These are phyloP conservation scores for Cloeon dipterum DNA, from an alignment of 2,888 invertebrate species.

Conservation along the genomic window DNA sequence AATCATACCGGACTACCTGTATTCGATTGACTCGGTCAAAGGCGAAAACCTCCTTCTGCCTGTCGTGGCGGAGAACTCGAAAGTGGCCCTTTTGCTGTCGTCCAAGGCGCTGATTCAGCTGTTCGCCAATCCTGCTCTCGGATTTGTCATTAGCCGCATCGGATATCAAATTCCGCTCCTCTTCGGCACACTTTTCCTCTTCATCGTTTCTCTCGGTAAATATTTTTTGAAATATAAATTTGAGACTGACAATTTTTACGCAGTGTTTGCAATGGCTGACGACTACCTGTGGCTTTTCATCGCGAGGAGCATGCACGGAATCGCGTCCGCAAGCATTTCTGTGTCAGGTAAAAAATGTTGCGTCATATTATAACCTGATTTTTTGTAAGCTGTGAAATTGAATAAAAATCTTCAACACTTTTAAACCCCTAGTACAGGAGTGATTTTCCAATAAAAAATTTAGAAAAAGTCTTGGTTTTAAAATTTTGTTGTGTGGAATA, in stretches of 20 bases:
- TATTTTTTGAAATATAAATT: background rate
- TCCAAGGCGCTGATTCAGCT: constrained; percentile 64
- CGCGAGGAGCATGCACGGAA: constrained; percentile 54
- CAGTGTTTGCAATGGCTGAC: constrained; percentile 55
- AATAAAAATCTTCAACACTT: too few relatives aligned
- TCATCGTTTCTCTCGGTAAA: constrained; percentile 44
- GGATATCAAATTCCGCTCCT: constrained; percentile 46
- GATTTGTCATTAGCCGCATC: constrained; percentile 34
- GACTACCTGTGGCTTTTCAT: constrained; percentile 41
- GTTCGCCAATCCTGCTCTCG: constrained; percentile 49
- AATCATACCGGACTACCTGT: constrained; percentile 53
- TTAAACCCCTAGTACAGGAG: too few relatives aligned
- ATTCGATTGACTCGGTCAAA: constrained; percentile 13
- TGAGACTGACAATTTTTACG: constrained; percentile 9
- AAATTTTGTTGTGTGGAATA: too few relatives aligned
- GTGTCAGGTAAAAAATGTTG: constrained; percentile 45
- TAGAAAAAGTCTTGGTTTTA: too few relatives aligned
- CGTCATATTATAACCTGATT: too few relatives aligned
- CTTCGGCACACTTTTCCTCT: constrained; percentile 39
- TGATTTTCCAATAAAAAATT: too few relatives aligned
- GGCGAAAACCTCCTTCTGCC: background rate
- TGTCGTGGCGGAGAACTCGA: constrained; percentile 35
- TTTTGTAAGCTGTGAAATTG: too few relatives aligned
- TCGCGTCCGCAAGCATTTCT: constrained; percentile 56
- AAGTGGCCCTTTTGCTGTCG: constrained; percentile 41